A percentile compares a stretch with the other conserved stretches of the same genome.
phyloP scores from a whole-genome alignment of 2,797 vertebrate species.

The Coendou prehensilis region DNA sequence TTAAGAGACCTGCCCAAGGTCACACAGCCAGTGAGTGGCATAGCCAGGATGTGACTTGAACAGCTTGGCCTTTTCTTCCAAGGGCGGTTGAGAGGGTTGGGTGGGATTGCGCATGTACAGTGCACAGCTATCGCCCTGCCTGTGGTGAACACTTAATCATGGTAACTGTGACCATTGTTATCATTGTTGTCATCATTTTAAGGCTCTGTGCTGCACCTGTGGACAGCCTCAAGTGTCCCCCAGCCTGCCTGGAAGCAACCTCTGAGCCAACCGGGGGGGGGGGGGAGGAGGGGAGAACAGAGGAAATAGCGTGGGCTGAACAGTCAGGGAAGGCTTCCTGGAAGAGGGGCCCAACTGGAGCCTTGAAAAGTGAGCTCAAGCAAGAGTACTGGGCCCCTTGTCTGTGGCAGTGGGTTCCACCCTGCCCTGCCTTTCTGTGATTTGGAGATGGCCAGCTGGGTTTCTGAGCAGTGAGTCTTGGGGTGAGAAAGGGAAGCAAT shows the following conservation, averaged over 20 bases:
- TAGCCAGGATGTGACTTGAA: neutral
- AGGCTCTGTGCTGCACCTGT: neutral
- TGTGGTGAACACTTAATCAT: rapidly evolving
- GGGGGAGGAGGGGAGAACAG: neutral
- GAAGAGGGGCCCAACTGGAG: neutral
- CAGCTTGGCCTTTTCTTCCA: neutral
- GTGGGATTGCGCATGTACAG: rapidly evolving
- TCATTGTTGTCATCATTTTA: too few species aligned
- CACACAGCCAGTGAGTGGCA: neutral
- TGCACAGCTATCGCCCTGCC: rapidly evolving
- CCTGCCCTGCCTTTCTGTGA: neutral
- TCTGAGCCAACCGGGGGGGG: neutral
- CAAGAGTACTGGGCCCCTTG: rapidly evolving
- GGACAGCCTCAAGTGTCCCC: neutral
- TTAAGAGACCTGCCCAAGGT: neutral
- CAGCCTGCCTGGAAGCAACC: neutral
- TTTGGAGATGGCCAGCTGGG: neutral
- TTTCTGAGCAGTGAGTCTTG: neutral
- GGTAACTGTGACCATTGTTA: neutral
- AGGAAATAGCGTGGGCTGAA: neutral
- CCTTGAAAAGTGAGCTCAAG: neutral
- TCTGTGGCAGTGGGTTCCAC: neutral
- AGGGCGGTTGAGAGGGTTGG: neutral
- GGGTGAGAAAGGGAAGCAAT: too few species aligned
- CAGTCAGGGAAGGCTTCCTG: constrained; percentile 24